These are phyloP conservation scores for Todiramphus saurophagus DNA, from an alignment of 2,113 vertebrate species.

Conservation along the genomic window DNA sequence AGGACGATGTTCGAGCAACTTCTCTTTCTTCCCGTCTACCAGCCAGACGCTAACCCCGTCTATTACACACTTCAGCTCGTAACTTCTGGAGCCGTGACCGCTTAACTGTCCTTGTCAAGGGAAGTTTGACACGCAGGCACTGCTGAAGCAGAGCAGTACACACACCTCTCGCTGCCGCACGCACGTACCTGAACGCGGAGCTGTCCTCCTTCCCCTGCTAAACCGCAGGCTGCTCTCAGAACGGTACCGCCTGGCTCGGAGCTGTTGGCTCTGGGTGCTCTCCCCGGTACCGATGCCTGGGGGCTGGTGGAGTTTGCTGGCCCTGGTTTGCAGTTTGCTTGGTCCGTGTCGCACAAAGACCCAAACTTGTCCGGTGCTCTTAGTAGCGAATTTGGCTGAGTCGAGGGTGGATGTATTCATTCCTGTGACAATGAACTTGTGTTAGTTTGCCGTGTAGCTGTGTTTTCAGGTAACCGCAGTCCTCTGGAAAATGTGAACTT, in stretches of 20 bases:
- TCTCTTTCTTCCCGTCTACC: neutral
- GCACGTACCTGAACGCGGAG: neutral
- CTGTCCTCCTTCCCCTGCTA: neutral
- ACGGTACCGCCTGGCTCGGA: neutral
- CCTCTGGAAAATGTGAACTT: neutral
- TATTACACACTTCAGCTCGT: neutral
- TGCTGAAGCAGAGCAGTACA: neutral
- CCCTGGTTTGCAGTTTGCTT: neutral
- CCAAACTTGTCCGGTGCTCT: neutral
- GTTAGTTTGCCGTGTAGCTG: neutral
- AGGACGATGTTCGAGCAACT: neutral
- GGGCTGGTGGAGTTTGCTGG: conserved; percentile 6
- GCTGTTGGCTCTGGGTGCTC: neutral
- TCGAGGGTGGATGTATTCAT: neutral
- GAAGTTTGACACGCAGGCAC: neutral
- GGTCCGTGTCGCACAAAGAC: neutral
- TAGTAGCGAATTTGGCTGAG: neutral
- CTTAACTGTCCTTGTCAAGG: neutral
- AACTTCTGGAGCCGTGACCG: neutral
- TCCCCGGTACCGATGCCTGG: neutral
- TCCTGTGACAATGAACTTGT: neutral
- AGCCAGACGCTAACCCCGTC: neutral
- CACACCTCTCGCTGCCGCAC: neutral
- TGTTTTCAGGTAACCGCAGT: neutral
- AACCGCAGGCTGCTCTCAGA: neutral